A percentile compares a stretch with the other conserved stretches of the same genome.
phyloP scores from a whole-genome alignment of 1,140 invertebrate species.

The Dendroctonus valens region DNA sequence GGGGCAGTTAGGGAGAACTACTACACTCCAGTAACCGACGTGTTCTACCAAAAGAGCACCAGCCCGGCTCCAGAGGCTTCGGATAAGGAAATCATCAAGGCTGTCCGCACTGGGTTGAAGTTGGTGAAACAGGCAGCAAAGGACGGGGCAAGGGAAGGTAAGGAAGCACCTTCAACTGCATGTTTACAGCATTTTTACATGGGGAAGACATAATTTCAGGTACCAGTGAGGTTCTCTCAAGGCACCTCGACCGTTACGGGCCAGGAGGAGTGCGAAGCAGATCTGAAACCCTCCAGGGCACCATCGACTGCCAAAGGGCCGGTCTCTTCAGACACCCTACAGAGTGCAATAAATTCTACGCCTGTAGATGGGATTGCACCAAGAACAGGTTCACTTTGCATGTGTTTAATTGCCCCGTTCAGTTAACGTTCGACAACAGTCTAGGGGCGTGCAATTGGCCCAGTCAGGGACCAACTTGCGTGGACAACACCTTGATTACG shows the following conservation, averaged over 20 bases:
- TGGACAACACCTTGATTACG: conserved; percentile 62
- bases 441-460: conserved; percentile 82
- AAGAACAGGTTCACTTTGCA: conserved; percentile 76
- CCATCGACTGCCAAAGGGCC: conserved; percentile 68
- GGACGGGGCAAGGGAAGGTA: conserved; percentile 39
- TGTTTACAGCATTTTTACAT: neutral
- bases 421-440: conserved; percentile 72
- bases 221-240: conserved; percentile 22
- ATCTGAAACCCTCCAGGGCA: conserved; percentile 62
- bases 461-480: conserved; percentile 74
- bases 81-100: conserved; percentile 35
- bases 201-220: conserved; percentile 15
- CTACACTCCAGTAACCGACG: conserved; percentile 12
- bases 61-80: conserved; percentile 31
- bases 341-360: conserved; percentile 82
- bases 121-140: conserved; percentile 41
- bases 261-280: conserved; percentile 55
- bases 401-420: conserved; percentile 78
- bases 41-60: conserved; percentile 14
- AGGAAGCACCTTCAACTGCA: conserved; percentile 6
- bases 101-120: conserved; percentile 38
- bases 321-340: conserved; percentile 81
- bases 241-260: conserved; percentile 56
- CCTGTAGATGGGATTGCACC: conserved; percentile 79
- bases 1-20: neutral